A percentile compares a stretch with the other conserved stretches of the same genome.
Evolutionary conservation across 2,797 vertebrate species (phyloP).

Genomic region (Scolopax rusticola): DNA sequence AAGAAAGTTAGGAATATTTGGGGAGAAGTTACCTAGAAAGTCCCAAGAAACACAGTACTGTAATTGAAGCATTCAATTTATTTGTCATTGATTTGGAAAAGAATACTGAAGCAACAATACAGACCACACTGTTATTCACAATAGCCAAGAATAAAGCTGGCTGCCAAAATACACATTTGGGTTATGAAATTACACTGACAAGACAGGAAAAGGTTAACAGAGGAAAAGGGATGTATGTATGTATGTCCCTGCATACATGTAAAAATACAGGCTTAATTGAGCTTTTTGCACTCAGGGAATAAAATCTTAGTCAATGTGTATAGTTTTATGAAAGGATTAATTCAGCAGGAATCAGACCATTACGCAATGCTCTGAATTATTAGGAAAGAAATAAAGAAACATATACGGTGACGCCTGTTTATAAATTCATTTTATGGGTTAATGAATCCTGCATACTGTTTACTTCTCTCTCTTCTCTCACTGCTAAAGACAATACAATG

Average conservation of each 20-base stretch:
- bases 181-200: background rate
- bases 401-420: background rate
- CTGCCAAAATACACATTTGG: background rate
- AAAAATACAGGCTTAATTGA: background rate
- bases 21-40: background rate
- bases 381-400: background rate
- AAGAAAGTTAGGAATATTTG: background rate
- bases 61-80: background rate
- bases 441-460: background rate
- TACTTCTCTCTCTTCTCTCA: background rate
- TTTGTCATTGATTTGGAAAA: background rate
- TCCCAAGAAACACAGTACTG: background rate
- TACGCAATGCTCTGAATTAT: background rate
- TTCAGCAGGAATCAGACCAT: background rate
- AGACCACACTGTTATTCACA: background rate
- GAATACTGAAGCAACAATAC: background rate
- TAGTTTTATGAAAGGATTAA: background rate
- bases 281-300: background rate
- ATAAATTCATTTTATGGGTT: background rate
- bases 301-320: background rate
- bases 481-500: background rate
- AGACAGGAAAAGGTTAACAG: background rate
- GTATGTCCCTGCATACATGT: background rate
- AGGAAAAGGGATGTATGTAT: too few relatives aligned
- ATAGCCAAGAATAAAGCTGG: background rate